Evolutionary conservation across 2,113 vertebrate species (phyloP).

Genomic region (Murina feae): DNA sequence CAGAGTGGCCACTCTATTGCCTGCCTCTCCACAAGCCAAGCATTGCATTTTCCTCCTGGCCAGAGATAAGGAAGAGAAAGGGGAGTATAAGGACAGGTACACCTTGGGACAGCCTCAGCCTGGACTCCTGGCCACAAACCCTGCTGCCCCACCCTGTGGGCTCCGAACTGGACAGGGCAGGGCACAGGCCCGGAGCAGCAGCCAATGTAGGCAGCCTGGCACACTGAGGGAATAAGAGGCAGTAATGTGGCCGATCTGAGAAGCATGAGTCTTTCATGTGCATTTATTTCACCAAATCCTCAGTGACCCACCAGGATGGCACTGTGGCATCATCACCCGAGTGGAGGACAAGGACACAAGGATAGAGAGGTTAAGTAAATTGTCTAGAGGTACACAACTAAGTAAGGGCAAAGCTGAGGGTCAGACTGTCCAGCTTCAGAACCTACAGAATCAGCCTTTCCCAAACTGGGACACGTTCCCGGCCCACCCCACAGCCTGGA

Average conservation of each 20-base stretch:
- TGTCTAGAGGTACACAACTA: neutral
- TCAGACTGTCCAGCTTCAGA: neutral
- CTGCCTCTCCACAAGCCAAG: neutral
- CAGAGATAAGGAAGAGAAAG: neutral
- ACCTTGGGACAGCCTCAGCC: neutral
- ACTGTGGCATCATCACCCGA: neutral
- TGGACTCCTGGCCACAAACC: neutral
- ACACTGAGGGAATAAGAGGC: neutral
- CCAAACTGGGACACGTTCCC: neutral
- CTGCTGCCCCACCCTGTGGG: neutral
- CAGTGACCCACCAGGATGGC: neutral
- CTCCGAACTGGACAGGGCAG: neutral
- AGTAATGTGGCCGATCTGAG: neutral
- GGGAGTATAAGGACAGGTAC: neutral
- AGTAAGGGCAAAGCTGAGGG: neutral
- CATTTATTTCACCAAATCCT: neutral
- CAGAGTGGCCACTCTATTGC: neutral
- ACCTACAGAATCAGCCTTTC: neutral
- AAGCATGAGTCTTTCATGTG: neutral
- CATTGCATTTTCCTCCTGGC: neutral
- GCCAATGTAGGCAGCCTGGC: neutral
- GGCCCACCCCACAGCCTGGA: neutral
- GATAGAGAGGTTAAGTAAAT: neutral
- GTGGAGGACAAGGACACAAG: neutral
- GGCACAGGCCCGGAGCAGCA: neutral